These are phyloP conservation scores for Tauraco hartlaubi DNA, from an alignment of 2,797 vertebrate species.

Conservation along the genomic window DNA sequence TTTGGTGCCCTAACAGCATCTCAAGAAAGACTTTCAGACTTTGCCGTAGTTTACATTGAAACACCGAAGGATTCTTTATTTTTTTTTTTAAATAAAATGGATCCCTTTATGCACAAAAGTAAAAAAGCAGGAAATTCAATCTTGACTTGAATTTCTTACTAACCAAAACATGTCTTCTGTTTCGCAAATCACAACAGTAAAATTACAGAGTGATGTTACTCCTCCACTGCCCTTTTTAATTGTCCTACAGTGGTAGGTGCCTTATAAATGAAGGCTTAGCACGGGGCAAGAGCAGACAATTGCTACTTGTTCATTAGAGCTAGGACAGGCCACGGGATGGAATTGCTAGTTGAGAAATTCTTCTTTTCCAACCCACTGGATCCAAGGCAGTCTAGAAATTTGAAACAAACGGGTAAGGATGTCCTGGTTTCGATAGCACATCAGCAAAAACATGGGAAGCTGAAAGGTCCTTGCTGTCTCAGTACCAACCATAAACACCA, in stretches of 20 bases:
- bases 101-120: not conserved
- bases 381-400: not conserved
- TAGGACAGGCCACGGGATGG: not conserved
- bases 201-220: not conserved
- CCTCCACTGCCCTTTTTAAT: not conserved
- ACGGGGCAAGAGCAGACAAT: not conserved
- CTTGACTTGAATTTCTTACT: not conserved
- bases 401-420: not conserved
- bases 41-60: not conserved
- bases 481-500: too few species aligned
- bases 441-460: too few species aligned
- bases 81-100: not conserved
- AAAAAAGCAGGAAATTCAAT: not conserved
- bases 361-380: not conserved
- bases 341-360: not conserved
- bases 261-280: not conserved
- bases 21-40: not conserved
- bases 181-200: not conserved
- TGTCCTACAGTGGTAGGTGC: accelerated
- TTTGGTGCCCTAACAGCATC: not conserved
- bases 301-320: too few species aligned
- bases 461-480: too few species aligned
- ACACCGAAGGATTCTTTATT: too few species aligned
- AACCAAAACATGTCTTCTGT: not conserved
- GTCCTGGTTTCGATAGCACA: too few species aligned